phyloP scores from a whole-genome alignment of 2,888 invertebrate genomes.

The Drosophila barbarae region DNA sequence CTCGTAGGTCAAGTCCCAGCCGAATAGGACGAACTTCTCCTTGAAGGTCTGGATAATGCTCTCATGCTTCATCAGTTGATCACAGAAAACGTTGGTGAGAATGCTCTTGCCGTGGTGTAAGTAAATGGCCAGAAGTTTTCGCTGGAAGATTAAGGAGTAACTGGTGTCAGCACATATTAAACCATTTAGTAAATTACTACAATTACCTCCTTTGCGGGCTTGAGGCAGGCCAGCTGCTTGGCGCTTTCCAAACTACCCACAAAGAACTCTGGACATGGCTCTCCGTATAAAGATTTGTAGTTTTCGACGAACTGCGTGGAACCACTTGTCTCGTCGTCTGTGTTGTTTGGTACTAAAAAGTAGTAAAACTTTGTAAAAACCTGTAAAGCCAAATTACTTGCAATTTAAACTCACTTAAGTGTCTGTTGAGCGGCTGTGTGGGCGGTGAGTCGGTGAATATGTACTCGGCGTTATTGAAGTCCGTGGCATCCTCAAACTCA shows the following conservation, averaged over 20 bases:
- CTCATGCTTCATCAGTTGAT: slow-evolving; percentile 94
- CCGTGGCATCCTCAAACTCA: slow-evolving; percentile 92
- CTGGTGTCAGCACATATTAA: not conserved
- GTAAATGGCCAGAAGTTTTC: slow-evolving; percentile 95
- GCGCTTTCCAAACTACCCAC: slow-evolving; percentile 95
- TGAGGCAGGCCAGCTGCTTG: slow-evolving; percentile 92
- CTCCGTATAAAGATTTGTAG: slow-evolving; percentile 89
- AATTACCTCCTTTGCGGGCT: slow-evolving; percentile 92
- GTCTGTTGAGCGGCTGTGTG: slow-evolving; percentile 85
- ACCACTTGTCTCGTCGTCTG: slow-evolving; percentile 91
- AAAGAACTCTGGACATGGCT: slow-evolving; percentile 93
- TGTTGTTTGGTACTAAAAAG: slow-evolving; percentile 88
- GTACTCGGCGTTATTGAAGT: slow-evolving; percentile 92
- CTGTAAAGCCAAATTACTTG: not conserved
- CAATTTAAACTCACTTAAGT: slow-evolving; percentile 84
- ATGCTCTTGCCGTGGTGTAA: slow-evolving; percentile 98
- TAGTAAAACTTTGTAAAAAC: not conserved
- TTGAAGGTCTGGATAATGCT: slow-evolving; percentile 93
- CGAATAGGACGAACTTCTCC: slow-evolving; percentile 95
- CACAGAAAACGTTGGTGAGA: slow-evolving; percentile 97
- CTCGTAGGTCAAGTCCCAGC: slow-evolving; percentile 97
- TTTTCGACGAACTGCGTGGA: slow-evolving; percentile 92
- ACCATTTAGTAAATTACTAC: not conserved
- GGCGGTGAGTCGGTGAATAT: slow-evolving; percentile 89
- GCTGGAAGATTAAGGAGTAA: slow-evolving; percentile 81